Evolutionary conservation across 2,888 invertebrate species (phyloP), one percentile per base, ranked within the genome.

Genomic region (Helleia helle): DNA sequence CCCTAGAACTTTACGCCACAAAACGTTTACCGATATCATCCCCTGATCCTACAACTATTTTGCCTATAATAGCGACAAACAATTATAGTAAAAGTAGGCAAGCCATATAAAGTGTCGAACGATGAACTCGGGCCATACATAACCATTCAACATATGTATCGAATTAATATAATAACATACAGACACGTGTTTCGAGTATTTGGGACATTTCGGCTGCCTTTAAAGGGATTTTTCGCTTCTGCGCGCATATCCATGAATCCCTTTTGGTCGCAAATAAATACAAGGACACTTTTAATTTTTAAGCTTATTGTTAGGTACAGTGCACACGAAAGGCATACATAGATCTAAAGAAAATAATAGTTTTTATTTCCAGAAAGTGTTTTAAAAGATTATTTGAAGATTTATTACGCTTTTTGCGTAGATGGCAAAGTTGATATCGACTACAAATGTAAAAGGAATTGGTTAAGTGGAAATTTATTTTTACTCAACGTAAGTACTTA

Each of bases 201-300:
- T 14, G 14, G 5, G 5, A 22, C 22, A 8, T 38, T 9, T 27
- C 18, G 17, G 28, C 17, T 17, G 28, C 17, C 18, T 28, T 38
- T 38, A 38, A 38, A 12, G 18, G 12, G 38, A 38, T 38, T 38
- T 18, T 27, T 28, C 27, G 38, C 38, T 28, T 13, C 17, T 18
- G 11, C 15, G 22, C 36, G 11, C 28, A 25, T 4, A 38, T 38
- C 38, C 28, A 13, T 8, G 30, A 4, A n/a, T 15, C 30, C 8
- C 11, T 31, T 9, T 9, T 18, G 6, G 11, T 11, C 18, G 18
- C 11, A 17, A n/a, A 14, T n/a, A 26, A 27, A 37, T 27, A 27
- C 25, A 37, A 15, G 15, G 27, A 37, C 27, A 37, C 37, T 26
- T 27, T 38, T 28, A 13, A 25, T 36, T 8, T 38, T 12, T 34